Percentiles rank a stretch among this genome's conserved stretches.
phyloP scores from a whole-genome alignment of 2,888 invertebrate genomes.

The Maniola hyperantus region DNA sequence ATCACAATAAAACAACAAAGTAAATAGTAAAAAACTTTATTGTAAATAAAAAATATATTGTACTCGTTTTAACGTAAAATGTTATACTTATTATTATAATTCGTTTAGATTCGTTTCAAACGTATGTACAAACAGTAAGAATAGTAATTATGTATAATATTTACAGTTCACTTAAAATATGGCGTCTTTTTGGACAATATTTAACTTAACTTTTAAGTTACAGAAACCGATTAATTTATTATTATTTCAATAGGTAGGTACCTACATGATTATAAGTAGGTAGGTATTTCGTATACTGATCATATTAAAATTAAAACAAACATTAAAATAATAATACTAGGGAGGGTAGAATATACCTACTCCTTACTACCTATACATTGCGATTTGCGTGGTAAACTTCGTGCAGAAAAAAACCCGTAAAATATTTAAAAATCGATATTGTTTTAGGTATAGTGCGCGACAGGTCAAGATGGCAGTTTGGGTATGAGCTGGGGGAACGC shows the following conservation, averaged over 20 bases:
- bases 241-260: too few relatives aligned
- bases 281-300: slow-evolving; percentile 10
- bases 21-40: slow-evolving; percentile 69
- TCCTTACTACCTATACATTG: too few relatives aligned
- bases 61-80: slow-evolving; percentile 65
- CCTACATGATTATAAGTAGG: too few relatives aligned
- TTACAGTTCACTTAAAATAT: slow-evolving; percentile 29
- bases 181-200: slow-evolving; percentile 25
- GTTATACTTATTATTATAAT: slow-evolving; percentile 52
- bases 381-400: too few relatives aligned
- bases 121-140: slow-evolving; percentile 31
- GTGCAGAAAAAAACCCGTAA: too few relatives aligned
- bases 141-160: slow-evolving; percentile 14
- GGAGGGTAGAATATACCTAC: too few relatives aligned
- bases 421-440: too few relatives aligned
- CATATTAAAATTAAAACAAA: not conserved
- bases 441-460: too few relatives aligned
- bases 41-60: slow-evolving; percentile 68
- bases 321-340: not conserved
- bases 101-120: slow-evolving; percentile 34
- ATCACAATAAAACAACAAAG: slow-evolving; percentile 41
- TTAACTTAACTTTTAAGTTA: not conserved
- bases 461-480: too few relatives aligned
- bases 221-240: not conserved
- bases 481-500: too few relatives aligned